Conservation (phyloP, 2,888 invertebrate genomes). For the Chaitophorus viminalis region DNA sequence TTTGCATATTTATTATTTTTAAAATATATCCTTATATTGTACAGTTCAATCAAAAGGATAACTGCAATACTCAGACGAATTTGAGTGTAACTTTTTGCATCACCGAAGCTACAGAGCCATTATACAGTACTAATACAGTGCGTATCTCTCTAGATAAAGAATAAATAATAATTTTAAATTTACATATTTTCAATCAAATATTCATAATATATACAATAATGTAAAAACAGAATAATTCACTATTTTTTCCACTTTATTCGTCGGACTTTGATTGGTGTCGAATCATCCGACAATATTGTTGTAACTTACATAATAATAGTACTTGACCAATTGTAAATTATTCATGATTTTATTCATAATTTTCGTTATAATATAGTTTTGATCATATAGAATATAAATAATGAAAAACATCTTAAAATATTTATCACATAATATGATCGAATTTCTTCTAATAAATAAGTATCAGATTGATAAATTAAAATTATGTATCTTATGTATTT, state of each 20-base stretch:
- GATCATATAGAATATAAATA: no score
- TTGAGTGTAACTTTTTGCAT: background rate
- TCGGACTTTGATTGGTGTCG: no score
- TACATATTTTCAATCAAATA: slow-evolving; percentile 24
- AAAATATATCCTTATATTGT: background rate
- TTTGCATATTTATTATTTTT: background rate
- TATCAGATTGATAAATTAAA: no score
- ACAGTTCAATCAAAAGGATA: background rate
- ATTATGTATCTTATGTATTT: no score
- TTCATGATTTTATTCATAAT: no score
- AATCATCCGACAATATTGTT: no score
- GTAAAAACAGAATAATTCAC: background rate
- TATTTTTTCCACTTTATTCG: background rate
- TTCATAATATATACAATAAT: background rate
- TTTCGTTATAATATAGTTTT: no score
- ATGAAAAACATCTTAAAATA: no score
- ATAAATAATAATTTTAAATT: background rate
- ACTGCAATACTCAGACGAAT: background rate
- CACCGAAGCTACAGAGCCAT: background rate
- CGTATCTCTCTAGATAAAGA: background rate
- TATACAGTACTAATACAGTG: background rate
- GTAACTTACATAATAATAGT: no score
- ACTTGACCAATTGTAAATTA: no score
- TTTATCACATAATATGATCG: no score
- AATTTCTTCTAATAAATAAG: no score